Evolutionary conservation across 2,113 vertebrate genomes (phyloP), one percentile per base, ranked within the genome.

Genomic region (Cinclus cinclus): DNA sequence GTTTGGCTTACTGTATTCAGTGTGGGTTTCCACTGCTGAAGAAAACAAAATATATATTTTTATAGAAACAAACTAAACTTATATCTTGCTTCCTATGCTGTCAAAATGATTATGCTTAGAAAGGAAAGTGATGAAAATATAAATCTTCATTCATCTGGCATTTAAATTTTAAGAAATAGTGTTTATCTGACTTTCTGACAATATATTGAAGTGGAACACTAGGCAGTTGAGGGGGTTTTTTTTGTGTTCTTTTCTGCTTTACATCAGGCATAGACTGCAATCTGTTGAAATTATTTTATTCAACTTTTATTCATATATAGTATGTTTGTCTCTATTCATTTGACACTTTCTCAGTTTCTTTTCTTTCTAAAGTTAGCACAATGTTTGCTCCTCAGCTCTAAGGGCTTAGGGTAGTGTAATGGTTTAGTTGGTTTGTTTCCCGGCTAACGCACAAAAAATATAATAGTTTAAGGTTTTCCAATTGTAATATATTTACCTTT

Each of bases 1-100:
- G 53, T 94, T 94, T 97, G 70, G 87, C 79, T 94, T 93, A 94
- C 31, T 60, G 7, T 79, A 20, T 78, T 63, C 39, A 50, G 11
- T 53, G 28, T 46, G 10, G 27, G 10, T 18, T 74, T 74, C 13
- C 28, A 53, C 25, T 87, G 25, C 18, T 67, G 15, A 22, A 23
- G 13, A 71, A 93, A 90, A 49, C 3, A 81, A 49, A n/a, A 44
- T 5, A 6, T 23, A 52, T 35, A n/a, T 23, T 18, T 84, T 85
- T 55, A 27, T 44, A 41, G 27, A 80, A 69, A 47, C 3, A 70
- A 75, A 23, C 4, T 55, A 19, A 64, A 28, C 31, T 16, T 91
- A 5, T 37, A 30, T 88, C 23, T 68, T 83, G 24, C 13, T 95
- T 83, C 25, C 5, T 31, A 44, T 65, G 35, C 41, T 81, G 49